Conservation (phyloP, 2,888 invertebrate genomes). For the Zaprionus bogoriensis region DNA sequence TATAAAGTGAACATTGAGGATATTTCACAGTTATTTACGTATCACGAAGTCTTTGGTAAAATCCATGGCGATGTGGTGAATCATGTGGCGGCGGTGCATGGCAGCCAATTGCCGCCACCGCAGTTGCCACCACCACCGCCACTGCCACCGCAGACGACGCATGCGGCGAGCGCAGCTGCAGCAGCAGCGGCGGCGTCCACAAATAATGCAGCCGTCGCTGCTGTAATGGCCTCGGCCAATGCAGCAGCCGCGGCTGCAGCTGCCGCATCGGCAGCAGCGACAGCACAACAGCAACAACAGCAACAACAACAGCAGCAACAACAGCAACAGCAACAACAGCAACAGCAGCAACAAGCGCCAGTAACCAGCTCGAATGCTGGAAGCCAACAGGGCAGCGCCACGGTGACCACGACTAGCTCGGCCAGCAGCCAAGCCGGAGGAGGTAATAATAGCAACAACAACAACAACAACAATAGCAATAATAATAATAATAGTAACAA, state of each 20-base stretch:
- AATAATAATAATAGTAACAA: conserved; percentile 38
- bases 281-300: conserved; percentile 50
- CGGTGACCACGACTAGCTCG: conserved; percentile 70
- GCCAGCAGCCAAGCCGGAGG: conserved; percentile 44
- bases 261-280: conserved; percentile 65
- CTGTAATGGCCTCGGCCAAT: conserved; percentile 72
- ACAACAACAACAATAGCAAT: conserved; percentile 11
- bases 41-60: conserved; percentile 93
- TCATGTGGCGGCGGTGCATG: conserved; percentile 83
- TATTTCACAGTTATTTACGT: conserved; percentile 91
- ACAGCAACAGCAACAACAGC: conserved; percentile 44
- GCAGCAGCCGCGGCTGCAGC: conserved; percentile 70
- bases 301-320: conserved; percentile 45
- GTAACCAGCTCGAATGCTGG: conserved; percentile 54
- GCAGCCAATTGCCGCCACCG: conserved; percentile 76
- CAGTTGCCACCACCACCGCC: conserved; percentile 71
- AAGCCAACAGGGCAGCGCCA: conserved; percentile 53
- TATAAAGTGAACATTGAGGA: conserved; percentile 92
- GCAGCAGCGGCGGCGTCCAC: conserved; percentile 75
- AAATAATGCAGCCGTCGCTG: conserved; percentile 74
- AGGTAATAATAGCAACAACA: not conserved
- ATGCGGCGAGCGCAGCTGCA: conserved; percentile 72
- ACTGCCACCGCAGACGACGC: conserved; percentile 64
- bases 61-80: conserved; percentile 83
- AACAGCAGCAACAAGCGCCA: conserved; percentile 40